Conservation (phyloP, 2,888 invertebrate genomes). For the Seira ritae region DNA sequence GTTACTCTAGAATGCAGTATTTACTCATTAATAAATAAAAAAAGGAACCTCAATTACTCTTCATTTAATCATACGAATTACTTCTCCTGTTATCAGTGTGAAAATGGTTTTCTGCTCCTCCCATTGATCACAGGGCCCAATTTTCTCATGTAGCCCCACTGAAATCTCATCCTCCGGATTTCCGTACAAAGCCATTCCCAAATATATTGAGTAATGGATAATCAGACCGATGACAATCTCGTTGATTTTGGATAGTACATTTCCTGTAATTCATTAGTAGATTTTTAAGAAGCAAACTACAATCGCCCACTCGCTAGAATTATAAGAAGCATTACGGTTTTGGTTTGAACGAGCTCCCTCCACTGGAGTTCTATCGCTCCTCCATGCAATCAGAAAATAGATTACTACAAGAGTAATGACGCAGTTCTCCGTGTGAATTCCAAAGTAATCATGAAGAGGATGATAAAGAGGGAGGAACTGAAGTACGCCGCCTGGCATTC, state of each 20-base stretch:
- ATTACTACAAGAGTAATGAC: conserved; percentile 81
- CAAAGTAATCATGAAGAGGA: conserved; percentile 83
- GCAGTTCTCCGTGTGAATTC: conserved; percentile 85
- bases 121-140: conserved; percentile 83
- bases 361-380: conserved; percentile 79
- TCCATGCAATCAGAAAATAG: conserved; percentile 80
- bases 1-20: conserved; percentile 80
- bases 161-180: conserved; percentile 83
- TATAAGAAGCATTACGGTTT: not conserved
- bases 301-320: too few relatives aligned
- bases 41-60: too few relatives aligned
- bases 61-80: too few relatives aligned
- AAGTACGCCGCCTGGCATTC: conserved; percentile 85
- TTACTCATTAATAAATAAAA: too few relatives aligned
- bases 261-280: not conserved
- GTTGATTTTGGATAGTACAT: conserved; percentile 54
- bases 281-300: not conserved
- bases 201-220: conserved; percentile 82
- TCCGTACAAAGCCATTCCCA: conserved; percentile 81
- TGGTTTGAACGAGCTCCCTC: conserved; percentile 39
- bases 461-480: conserved; percentile 86
- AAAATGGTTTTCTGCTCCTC: conserved; percentile 74
- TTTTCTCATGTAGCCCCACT: conserved; percentile 84
- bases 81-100: conserved; percentile 71
- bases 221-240: conserved; percentile 76